A percentile compares a stretch with the other conserved stretches of the same genome.
phyloP scores from a whole-genome alignment of 2,888 invertebrate genomes.

The Caenorhabditis macrosperma region DNA sequence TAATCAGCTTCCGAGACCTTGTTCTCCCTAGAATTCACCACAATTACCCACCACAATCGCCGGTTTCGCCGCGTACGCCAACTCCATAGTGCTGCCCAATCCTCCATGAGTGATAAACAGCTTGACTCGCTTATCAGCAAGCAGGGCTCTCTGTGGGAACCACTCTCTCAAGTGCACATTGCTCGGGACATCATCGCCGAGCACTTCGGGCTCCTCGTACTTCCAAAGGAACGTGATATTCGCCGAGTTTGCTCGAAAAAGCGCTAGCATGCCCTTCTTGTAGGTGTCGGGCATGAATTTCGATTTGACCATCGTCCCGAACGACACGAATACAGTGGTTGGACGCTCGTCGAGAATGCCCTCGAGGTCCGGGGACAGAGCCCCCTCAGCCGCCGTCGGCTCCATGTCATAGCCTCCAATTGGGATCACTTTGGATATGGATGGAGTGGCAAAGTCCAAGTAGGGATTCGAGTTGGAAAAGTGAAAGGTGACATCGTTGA shows the following conservation, averaged over 20 bases:
- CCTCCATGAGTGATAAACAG: conserved; percentile 53
- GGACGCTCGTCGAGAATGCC: conserved; percentile 5
- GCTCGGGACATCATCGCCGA: not conserved
- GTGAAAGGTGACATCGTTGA: conserved; percentile 44
- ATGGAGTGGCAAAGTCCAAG: conserved; percentile 47
- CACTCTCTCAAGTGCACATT: conserved; percentile 41
- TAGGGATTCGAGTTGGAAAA: conserved; percentile 57
- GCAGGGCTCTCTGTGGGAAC: conserved; percentile 38
- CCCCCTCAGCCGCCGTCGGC: not conserved
- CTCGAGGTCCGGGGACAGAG: not conserved
- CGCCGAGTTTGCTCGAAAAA: conserved; percentile 16
- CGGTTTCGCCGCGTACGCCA: conserved; percentile 43
- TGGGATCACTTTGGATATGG: conserved; percentile 45
- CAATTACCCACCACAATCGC: conserved; percentile 36
- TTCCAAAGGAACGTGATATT: conserved; percentile 51
- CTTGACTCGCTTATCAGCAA: conserved; percentile 39
- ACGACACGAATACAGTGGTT: conserved; percentile 30
- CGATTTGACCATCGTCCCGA: conserved; percentile 43
- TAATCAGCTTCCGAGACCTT: too few relatives aligned
- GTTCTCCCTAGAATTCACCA: not conserved
- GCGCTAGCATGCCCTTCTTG: conserved; percentile 9
- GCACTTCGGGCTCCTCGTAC: conserved; percentile 27
- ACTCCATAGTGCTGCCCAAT: conserved; percentile 32
- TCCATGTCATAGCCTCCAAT: conserved; percentile 58
- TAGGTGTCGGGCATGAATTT: conserved; percentile 34